Base-by-base conservation (phyloP, 2,113 vertebrate species). In the Euleptes europaea region DNA sequence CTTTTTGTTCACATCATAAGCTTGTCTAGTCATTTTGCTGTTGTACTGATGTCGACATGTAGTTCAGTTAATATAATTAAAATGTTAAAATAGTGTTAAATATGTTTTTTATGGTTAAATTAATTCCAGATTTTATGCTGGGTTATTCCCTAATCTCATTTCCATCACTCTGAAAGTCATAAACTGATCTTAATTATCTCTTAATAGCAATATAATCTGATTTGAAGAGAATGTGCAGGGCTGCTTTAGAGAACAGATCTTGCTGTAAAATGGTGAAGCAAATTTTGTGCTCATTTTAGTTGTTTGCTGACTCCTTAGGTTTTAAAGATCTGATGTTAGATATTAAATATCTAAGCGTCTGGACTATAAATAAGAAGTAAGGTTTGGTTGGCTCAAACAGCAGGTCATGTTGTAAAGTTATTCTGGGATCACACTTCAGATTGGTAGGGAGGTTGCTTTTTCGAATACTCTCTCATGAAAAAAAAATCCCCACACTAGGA, bases 91-190 rank as follows among this genome's bases (percentile, higher is more conserved):
- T 17, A 4, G 3, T 76, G 87, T 87, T 47, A 80, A 90, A 84
- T n/a, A 35, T 84, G 51, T 60, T 80, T 35, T 88, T 70, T 67
- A n/a, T 89, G 82, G 72, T 91, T 85, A 89, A 86, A 88, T 90
- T 84, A 71, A 79, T 80, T 66, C 72, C 83, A 19, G 86, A 38
- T 93, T 89, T 91, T 92, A 78, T 72, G 82, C 78, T 71, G 92
- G 76, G 65, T 44, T 86, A 91, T 90, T 85, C 44, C 91, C 70
- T 92, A 85, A 87, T 90, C 79, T 78, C 85, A 91, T 88, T 88
- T 93, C 66, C 78, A 74, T 93, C 89, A 92, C 77, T 87, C 80
- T 76, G 44, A 87, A 87, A 88, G 76, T 92, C 84, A 85, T 60
- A 86, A 87, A 83, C 49, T 77, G 66, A 72, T 89, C 8, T 7